Percentiles rank a stretch among this genome's conserved stretches.
These are phyloP conservation scores for Hartigia nigra DNA, from an alignment of 2,888 invertebrate species.

Conservation along the genomic window DNA sequence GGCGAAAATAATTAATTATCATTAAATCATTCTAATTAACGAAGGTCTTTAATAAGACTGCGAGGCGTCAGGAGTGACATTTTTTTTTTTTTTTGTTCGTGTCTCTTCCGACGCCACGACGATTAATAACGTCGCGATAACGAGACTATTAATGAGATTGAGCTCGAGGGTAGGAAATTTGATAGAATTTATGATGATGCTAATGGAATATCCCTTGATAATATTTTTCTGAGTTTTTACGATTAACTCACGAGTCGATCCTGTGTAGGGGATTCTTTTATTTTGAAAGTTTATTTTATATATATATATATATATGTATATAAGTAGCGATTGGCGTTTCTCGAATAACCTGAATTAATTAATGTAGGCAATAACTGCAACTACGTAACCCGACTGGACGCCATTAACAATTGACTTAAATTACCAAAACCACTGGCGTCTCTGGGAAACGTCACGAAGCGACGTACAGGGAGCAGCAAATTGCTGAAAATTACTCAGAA, in stretches of 20 bases:
- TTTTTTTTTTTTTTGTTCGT: neutral
- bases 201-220: neutral
- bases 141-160: neutral
- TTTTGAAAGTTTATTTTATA: neutral
- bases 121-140: neutral
- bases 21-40: neutral
- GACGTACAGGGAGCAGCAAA: neutral
- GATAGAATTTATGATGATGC: neutral
- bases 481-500: neutral
- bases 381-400: neutral
- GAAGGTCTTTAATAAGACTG: neutral
- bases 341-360: neutral
- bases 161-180: neutral
- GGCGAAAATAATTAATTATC: neutral
- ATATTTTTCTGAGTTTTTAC: neutral
- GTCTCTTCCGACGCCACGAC: neutral
- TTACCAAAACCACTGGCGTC: constrained; percentile 10
- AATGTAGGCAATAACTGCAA: neutral
- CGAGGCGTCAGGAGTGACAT: neutral
- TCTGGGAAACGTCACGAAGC: constrained; percentile 1
- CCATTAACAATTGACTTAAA: constrained; percentile 11
- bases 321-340: no score
- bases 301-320: neutral
- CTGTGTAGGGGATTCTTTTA: neutral
- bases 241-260: neutral